Evolutionary conservation across 2,113 vertebrate species (phyloP).

Genomic region (Platysteira castanea): DNA sequence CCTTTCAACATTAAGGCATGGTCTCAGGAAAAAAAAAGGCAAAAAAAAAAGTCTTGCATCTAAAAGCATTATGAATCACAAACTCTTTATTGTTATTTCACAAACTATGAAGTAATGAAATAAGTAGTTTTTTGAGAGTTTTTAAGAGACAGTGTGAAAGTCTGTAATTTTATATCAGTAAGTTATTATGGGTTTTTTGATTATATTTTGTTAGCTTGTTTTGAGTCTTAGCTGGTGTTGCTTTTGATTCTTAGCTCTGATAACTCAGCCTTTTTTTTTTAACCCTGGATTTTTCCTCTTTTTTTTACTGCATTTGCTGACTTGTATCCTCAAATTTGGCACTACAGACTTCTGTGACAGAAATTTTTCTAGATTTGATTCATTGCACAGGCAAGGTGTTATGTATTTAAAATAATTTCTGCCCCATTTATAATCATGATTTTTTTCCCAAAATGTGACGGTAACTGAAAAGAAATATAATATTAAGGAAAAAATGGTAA

Average conservation of each 20-base stretch:
- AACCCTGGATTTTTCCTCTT: fast-evolving
- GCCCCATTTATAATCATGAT: neutral
- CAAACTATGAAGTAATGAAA: neutral
- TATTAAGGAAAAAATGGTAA: neutral
- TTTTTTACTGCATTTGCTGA: neutral
- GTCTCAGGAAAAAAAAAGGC: neutral
- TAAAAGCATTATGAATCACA: neutral
- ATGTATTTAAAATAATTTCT: neutral
- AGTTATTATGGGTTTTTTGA: neutral
- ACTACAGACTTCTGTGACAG: neutral
- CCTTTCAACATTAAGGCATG: neutral
- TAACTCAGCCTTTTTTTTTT: neutral
- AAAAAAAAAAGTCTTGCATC: neutral
- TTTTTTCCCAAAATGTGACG: neutral
- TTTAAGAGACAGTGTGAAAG: neutral
- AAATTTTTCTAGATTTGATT: neutral
- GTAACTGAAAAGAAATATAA: neutral
- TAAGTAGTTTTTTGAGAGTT: neutral
- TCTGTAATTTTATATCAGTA: neutral
- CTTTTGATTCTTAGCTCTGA: neutral
- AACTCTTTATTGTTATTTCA: neutral
- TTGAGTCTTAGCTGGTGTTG: neutral
- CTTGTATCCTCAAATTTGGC: neutral
- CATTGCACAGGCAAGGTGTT: neutral
- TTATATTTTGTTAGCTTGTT: neutral